Conservation (phyloP, 2,113 vertebrate species). For the Eulemur macaco region DNA sequence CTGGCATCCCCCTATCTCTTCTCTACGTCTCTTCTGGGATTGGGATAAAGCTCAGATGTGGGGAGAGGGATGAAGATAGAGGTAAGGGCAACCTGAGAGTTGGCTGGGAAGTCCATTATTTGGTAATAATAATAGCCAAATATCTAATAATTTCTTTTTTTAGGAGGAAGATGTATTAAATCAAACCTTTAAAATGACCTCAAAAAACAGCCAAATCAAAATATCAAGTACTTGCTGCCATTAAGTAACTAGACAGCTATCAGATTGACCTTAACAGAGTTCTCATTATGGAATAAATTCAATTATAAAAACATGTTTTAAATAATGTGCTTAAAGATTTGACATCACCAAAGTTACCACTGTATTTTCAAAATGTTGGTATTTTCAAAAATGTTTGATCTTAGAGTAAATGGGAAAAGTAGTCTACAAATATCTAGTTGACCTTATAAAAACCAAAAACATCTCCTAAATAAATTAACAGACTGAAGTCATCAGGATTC, state of each 20-base stretch:
- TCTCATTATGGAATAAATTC: not conserved
- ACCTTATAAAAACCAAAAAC: conserved; percentile 70
- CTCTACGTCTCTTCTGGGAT: not conserved
- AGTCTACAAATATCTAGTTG: conserved; percentile 26
- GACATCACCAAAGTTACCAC: not conserved
- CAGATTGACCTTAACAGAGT: not conserved
- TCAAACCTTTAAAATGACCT: conserved; percentile 41
- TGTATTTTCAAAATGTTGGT: conserved; percentile 26
- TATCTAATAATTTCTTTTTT: not conserved
- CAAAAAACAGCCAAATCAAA: not conserved
- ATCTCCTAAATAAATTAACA: conserved; percentile 44
- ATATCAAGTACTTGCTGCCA: not conserved
- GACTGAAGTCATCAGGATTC: not conserved
- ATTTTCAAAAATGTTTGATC: conserved; percentile 41
- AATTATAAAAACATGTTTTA: not conserved
- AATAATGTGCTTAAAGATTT: conserved; percentile 11
- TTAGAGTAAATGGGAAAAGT: conserved; percentile 43
- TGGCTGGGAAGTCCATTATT: not conserved
- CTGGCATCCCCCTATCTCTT: not conserved
- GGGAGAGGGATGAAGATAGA: not conserved
- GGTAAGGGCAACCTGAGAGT: not conserved
- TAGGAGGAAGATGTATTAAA: not conserved
- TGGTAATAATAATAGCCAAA: not conserved
- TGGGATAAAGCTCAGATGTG: not conserved
- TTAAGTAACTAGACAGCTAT: not conserved